Conservation (phyloP, 2,888 invertebrate species). For the Mechanitis messenoides region DNA sequence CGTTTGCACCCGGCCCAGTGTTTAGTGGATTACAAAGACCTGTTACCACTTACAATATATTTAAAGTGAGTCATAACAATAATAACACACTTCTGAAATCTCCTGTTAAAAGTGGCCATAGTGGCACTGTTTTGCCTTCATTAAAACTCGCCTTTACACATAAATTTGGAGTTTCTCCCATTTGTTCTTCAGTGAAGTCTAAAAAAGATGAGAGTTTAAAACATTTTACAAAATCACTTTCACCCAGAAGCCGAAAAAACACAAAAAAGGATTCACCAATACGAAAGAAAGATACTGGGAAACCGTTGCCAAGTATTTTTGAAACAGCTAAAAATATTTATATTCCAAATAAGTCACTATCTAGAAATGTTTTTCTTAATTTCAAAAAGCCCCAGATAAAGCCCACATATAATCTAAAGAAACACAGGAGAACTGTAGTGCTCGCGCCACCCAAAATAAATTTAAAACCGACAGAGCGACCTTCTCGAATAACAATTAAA, state of each 20-base stretch:
- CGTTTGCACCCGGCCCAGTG: slow-evolving; percentile 72
- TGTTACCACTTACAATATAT: slow-evolving; percentile 64
- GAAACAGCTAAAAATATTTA: slow-evolving; percentile 68
- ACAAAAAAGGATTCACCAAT: slow-evolving; percentile 44
- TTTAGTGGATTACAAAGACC: slow-evolving; percentile 69
- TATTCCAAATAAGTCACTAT: slow-evolving; percentile 63
- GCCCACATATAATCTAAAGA: slow-evolving; percentile 69
- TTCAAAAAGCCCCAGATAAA: slow-evolving; percentile 65
- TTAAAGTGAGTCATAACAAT: slow-evolving; percentile 67
- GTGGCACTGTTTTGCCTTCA: slow-evolving; percentile 55
- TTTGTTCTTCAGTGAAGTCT: slow-evolving; percentile 50
- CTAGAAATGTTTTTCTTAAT: slow-evolving; percentile 68
- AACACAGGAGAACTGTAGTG: slow-evolving; percentile 74
- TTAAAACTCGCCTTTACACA: slow-evolving; percentile 66
- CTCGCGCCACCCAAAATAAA: slow-evolving; percentile 70
- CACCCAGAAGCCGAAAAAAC: slow-evolving; percentile 59
- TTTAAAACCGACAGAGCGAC: slow-evolving; percentile 62
- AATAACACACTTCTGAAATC: slow-evolving; percentile 65
- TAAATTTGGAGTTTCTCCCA: slow-evolving; percentile 68
- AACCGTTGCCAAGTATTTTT: slow-evolving; percentile 60
- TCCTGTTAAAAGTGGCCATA: slow-evolving; percentile 50
- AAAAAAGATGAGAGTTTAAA: slow-evolving; percentile 55
- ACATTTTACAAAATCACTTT: slow-evolving; percentile 46
- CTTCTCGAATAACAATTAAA: slow-evolving; percentile 63
- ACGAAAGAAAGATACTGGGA: slow-evolving; percentile 55